Evolutionary conservation across 2,888 invertebrate genomes (phyloP), one percentile per base, ranked within the genome.

Genomic region (Erebia palarica): DNA sequence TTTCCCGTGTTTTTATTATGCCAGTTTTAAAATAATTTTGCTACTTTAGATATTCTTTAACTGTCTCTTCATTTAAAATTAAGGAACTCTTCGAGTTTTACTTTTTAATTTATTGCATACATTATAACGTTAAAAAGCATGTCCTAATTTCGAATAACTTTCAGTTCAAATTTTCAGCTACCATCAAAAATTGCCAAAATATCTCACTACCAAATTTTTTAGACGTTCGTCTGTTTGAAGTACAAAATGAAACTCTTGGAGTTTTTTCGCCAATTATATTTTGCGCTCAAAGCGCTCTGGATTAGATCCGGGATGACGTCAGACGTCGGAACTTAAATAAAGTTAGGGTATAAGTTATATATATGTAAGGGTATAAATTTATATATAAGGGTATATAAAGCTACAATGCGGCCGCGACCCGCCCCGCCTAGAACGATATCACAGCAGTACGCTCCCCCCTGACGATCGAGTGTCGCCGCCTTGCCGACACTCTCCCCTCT

Each of bases 401-500:
- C 65, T 65, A 69, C 58, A 65, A 49, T 59, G 21, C 49, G 68
- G 68, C 72, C 74, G 70, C 70, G 73, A 70, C 70, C 5, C 60
- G 64, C 42, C 69, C 68, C 71, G 84, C 84, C 84, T 85, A 84
- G 83, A 82, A 82, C 83, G 82, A 87, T 91, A 91, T 91, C 91
- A 91, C 91, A 91, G 91, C 88, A 86, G 84, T 85, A 84, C 88
- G 84, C 82, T 82, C 82, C 85, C 86, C 57, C 78, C 88, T 89
- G 89, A 84, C 85, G 84, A 86, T 87, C 85, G 88, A 88, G 85
- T 80, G 75, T 76, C 74, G 71, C 82, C 82, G 78, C 78, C 73
- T 49, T 10, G 49, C 47, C 63, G 49, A 63, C 63, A 49, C 63
- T 21, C 49, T 18, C 44, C 4, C 44, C 14, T 58, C 7, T 14